Percentiles rank a stretch among this genome's conserved stretches.
These are phyloP conservation scores for Caenorhabditis plicata DNA, from an alignment of 2,888 invertebrate genomes.

Conservation along the genomic window DNA sequence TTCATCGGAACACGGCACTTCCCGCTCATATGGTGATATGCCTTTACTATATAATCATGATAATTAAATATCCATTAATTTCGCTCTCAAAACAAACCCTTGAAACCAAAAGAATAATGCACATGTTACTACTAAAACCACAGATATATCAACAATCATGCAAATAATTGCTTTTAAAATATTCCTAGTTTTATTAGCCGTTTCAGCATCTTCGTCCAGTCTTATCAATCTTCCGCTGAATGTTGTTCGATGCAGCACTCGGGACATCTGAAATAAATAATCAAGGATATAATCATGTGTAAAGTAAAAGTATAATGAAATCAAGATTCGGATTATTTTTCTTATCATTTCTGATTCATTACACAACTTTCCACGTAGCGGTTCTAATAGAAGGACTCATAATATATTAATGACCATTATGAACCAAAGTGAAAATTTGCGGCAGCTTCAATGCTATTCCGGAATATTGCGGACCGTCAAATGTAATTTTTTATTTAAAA, in stretches of 20 bases:
- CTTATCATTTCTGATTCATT: too few relatives aligned
- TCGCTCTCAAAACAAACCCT: constrained; percentile 22
- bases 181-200: neutral
- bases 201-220: constrained; percentile 14
- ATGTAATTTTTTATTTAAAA: too few relatives aligned
- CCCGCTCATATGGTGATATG: constrained; percentile 69
- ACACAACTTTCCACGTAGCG: too few relatives aligned
- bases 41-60: constrained; percentile 26
- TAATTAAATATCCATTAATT: neutral
- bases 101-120: constrained; percentile 41
- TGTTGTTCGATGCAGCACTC: constrained; percentile 27
- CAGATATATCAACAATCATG: constrained; percentile 42
- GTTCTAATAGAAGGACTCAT: too few relatives aligned
- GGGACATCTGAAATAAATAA: too few relatives aligned
- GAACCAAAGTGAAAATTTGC: too few relatives aligned
- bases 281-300: too few relatives aligned
- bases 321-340: too few relatives aligned
- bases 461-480: too few relatives aligned
- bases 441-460: too few relatives aligned
- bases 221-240: constrained; percentile 40
- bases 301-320: too few relatives aligned
- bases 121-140: constrained; percentile 37
- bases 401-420: too few relatives aligned
- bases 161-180: constrained; percentile 27
- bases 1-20: constrained; percentile 92